Evolutionary conservation across 2,888 invertebrate genomes (phyloP).

Genomic region (Andrena marginata): DNA sequence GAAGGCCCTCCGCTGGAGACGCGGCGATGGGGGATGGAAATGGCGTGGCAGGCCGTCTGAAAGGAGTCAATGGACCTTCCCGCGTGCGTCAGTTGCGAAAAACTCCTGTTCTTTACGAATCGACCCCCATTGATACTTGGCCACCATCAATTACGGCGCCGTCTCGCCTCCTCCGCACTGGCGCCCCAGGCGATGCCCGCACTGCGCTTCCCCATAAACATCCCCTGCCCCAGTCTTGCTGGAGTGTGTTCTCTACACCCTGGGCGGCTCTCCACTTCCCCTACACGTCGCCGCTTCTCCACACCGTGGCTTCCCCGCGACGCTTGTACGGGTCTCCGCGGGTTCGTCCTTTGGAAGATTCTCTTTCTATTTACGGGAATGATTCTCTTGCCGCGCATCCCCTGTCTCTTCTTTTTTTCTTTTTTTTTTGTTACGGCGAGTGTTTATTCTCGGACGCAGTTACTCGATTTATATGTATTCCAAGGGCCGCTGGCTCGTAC

Average conservation of each 20-base stretch:
- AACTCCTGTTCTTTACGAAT: constrained; percentile 75
- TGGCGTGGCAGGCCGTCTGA: constrained; percentile 40
- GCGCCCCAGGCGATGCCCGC: constrained; percentile 67
- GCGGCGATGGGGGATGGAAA: constrained; percentile 37
- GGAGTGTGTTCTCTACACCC: constrained; percentile 3
- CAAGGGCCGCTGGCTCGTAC: neutral
- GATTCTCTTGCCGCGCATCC: neutral
- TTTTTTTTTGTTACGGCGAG: too few species aligned
- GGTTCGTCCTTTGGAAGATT: constrained; percentile 4
- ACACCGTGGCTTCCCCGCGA: constrained; percentile 1
- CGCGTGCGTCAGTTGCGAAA: constrained; percentile 72
- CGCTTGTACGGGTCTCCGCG: neutral
- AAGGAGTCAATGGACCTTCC: constrained; percentile 53
- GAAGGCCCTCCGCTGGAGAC: neutral
- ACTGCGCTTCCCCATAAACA: constrained; percentile 64
- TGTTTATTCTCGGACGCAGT: neutral
- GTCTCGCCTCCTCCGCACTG: constrained; percentile 66
- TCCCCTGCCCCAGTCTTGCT: constrained; percentile 21
- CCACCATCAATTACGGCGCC: constrained; percentile 77
- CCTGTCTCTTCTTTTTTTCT: neutral
- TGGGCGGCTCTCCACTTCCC: neutral
- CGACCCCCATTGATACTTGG: constrained; percentile 76
- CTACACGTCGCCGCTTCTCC: constrained; percentile 1
- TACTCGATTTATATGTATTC: neutral
- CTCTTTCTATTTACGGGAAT: constrained; percentile 5